Base-by-base conservation (phyloP, 2,888 invertebrate species). In the Cybosia mesomella region DNA sequence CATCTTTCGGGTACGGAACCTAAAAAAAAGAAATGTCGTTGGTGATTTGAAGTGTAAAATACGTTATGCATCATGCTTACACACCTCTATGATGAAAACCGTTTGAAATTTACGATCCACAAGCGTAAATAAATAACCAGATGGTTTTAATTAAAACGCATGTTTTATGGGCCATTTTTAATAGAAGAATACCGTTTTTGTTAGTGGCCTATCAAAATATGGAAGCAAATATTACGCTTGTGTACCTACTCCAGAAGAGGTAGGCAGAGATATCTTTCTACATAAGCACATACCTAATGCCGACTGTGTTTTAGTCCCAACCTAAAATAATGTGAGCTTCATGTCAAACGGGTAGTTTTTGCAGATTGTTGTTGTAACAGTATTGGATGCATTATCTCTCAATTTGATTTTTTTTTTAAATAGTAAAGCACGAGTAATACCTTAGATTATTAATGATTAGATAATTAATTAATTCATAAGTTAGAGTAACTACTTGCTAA, bases 121-220 rank as follows among this genome's bases (percentile, higher is more conserved):
- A 1, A 9, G n/a, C n/a, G 49, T 70, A 64, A 62, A 28, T 18
- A 24, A 22, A 39, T 24, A 39, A 18, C 21, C 22, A 43, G n/a
- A 22, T 54, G 54, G 54, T 49, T 43, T 49, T 49, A 49, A 49
- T 49, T 49, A 49, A 49, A 49, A 9, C 49, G 49, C 49, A 49
- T 18, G n/a, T 49, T 49, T 49, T 49, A 49, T 49, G 3, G 49
- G 9, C 49, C 49, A n/a, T 49, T 49, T 49, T n/a, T 49, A 49
- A 49, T 49, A 49, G n/a, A 18, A 49, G 49, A 49, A 18, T 9
- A 49, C 49, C n/a, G n/a, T 49, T 49, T 49, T 49, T 18, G 49
- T n/a, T 7, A 49, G 49, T 49, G 49, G 49, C 49, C 49, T 49
- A 49, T 49, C 49, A 49, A 49, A 49, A 49, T 49, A 49, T 49